A percentile compares a stretch with the other conserved stretches of the same genome.
Evolutionary conservation across 2,797 vertebrate species (phyloP).

Genomic region (Sebastes reedi): DNA sequence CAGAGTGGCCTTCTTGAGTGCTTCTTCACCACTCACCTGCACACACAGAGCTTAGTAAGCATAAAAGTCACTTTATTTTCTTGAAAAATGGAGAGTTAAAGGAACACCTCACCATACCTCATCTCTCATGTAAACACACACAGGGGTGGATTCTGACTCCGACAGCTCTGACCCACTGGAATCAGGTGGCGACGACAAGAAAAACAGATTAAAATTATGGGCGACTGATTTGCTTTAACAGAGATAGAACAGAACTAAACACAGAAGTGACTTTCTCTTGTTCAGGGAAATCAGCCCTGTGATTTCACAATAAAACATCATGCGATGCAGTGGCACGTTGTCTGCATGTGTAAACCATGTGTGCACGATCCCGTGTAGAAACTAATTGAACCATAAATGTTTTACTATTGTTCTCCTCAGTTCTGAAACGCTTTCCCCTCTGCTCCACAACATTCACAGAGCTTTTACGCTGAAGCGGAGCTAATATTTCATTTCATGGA

Average conservation of each 20-base stretch:
- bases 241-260: conserved; percentile 22
- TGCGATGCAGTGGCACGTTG: conserved; percentile 32
- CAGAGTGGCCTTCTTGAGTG: conserved; percentile 86
- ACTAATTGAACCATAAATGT: conserved; percentile 72
- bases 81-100: conserved; percentile 24
- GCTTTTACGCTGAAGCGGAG: conserved; percentile 29
- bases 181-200: background rate
- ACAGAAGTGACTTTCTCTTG: conserved; percentile 35
- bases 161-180: conserved; percentile 81
- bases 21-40: conserved; percentile 88
- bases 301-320: conserved; percentile 39
- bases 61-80: conserved; percentile 36
- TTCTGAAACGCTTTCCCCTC: conserved; percentile 50
- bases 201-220: conserved; percentile 13
- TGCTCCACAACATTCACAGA: conserved; percentile 45
- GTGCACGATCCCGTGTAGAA: conserved; percentile 51
- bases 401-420: conserved; percentile 66
- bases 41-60: conserved; percentile 17
- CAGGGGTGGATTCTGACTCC: conserved; percentile 81
- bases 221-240: conserved; percentile 11
- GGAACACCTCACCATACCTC: conserved; percentile 84
- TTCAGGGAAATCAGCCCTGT: conserved; percentile 22
- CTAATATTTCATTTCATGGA: conserved; percentile 58
- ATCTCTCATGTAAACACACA: conserved; percentile 97
- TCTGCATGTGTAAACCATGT: conserved; percentile 71